A percentile compares a stretch with the other conserved stretches of the same genome.
These are phyloP conservation scores for Aplysina aerophoba DNA, from an alignment of 37 sponge, comb jelly and placozoan genomes.

Conservation along the genomic window DNA sequence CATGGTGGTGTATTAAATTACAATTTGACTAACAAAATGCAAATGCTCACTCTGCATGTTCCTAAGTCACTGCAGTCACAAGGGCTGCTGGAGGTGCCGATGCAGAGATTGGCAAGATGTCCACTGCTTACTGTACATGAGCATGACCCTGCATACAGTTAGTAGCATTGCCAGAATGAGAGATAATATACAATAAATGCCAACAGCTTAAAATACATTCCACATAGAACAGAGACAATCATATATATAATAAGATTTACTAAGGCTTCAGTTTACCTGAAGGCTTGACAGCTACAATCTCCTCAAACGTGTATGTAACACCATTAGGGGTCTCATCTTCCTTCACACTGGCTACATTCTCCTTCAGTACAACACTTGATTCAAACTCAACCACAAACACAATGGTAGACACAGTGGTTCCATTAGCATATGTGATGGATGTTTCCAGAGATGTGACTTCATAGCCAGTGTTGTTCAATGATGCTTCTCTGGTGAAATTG, in stretches of 20 bases:
- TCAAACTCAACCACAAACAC: slow-evolving; percentile 14
- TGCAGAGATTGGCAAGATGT: neutral
- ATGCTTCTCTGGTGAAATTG: too few relatives aligned
- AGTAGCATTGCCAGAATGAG: neutral
- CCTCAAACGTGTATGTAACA: neutral
- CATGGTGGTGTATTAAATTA: too few relatives aligned
- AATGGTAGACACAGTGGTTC: neutral
- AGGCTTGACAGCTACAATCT: neutral
- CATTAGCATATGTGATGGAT: neutral
- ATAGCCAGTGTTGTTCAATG: too few relatives aligned
- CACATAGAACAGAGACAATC: too few relatives aligned
- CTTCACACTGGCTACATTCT: neutral
- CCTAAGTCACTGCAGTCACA: neutral
- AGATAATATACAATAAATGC: too few relatives aligned
- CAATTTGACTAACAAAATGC: too few relatives aligned
- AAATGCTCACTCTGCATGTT: neutral
- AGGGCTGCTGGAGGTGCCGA: neutral
- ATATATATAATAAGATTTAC: too few relatives aligned
- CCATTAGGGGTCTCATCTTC: neutral
- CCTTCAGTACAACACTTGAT: neutral
- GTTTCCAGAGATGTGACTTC: neutral
- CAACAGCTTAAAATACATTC: too few relatives aligned
- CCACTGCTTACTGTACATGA: neutral
- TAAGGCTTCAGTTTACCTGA: too few relatives aligned
- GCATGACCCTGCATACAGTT: neutral